These are phyloP conservation scores for Lepidurus apus DNA, from an alignment of 1,140 invertebrate species.

Conservation along the genomic window DNA sequence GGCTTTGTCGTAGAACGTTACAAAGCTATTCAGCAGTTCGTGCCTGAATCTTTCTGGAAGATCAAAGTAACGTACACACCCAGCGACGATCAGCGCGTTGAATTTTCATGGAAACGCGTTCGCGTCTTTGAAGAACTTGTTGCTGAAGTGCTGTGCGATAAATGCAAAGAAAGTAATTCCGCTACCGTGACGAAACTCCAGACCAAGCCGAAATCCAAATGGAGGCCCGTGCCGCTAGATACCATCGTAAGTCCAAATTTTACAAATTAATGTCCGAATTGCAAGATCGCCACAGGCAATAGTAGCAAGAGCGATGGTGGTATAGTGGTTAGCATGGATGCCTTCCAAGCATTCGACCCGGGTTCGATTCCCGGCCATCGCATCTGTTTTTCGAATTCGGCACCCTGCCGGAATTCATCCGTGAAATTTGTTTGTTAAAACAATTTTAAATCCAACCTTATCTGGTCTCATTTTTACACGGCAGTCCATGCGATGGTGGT, in stretches of 20 bases:
- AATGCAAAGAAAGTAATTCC: conserved; percentile 63
- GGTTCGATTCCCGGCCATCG: conserved; percentile 90
- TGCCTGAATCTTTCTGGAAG: conserved; percentile 89
- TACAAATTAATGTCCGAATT: conserved; percentile 33
- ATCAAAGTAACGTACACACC: conserved; percentile 52
- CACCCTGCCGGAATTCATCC: background rate
- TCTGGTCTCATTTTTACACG: background rate
- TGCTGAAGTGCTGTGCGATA: conserved; percentile 39
- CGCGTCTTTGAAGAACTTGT: conserved; percentile 73
- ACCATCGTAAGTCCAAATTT: conserved; percentile 71
- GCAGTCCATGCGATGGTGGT: conserved; percentile 59
- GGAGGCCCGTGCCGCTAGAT: conserved; percentile 90
- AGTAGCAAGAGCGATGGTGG: conserved; percentile 56
- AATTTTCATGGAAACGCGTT: conserved; percentile 85
- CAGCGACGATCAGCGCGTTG: conserved; percentile 49
- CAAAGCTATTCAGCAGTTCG: conserved; percentile 80
- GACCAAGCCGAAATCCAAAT: conserved; percentile 90
- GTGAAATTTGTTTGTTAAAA: background rate
- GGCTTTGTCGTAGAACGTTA: conserved; percentile 96
- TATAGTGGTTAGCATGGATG: conserved; percentile 88
- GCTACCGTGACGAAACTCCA: conserved; percentile 75
- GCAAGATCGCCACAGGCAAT: conserved; percentile 31
- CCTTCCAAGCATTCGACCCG: conserved; percentile 93
- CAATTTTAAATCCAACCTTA: background rate
- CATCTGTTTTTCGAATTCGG: conserved; percentile 44